Evolutionary conservation across 2,888 invertebrate genomes (phyloP).

Genomic region (Drosophila gaucha): DNA sequence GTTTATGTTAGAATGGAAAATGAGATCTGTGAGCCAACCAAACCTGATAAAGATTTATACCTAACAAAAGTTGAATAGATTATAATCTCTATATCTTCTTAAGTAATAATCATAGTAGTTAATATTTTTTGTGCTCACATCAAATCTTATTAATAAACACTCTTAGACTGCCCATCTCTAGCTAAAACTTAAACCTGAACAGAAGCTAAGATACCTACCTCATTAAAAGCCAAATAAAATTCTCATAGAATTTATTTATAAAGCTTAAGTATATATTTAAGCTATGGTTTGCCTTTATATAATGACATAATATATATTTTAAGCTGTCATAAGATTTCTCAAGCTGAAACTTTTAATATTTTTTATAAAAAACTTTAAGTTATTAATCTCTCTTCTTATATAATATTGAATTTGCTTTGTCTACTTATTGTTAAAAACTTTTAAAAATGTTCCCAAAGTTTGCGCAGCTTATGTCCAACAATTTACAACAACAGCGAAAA

Average conservation of each 20-base stretch:
- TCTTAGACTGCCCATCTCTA: too few species aligned
- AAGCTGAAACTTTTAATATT: constrained; percentile 3
- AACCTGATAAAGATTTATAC: too few species aligned
- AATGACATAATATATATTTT: constrained; percentile 9
- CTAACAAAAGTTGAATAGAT: too few species aligned
- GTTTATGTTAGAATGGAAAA: background rate
- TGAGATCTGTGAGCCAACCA: too few species aligned
- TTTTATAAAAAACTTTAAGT: background rate
- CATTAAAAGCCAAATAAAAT: constrained; percentile 4
- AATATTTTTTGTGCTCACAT: too few species aligned
- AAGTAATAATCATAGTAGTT: too few species aligned
- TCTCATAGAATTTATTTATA: constrained; percentile 7
- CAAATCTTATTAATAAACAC: too few species aligned
- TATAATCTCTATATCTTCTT: too few species aligned
- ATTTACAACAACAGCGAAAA: constrained; percentile 27
- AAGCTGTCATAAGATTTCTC: background rate
- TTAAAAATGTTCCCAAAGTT: constrained; percentile 20
- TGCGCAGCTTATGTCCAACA: constrained; percentile 15
- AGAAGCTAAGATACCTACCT: background rate
- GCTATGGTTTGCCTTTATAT: constrained; percentile 5
- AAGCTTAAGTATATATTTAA: constrained; percentile 8
- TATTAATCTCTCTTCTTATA: constrained; percentile 16
- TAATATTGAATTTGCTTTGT: constrained; percentile 14
- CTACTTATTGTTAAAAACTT: constrained; percentile 6
- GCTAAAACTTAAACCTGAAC: too few species aligned